phyloP scores from a whole-genome alignment of 2,113 vertebrate genomes.

The Poeciliopsis turrubarensis region DNA sequence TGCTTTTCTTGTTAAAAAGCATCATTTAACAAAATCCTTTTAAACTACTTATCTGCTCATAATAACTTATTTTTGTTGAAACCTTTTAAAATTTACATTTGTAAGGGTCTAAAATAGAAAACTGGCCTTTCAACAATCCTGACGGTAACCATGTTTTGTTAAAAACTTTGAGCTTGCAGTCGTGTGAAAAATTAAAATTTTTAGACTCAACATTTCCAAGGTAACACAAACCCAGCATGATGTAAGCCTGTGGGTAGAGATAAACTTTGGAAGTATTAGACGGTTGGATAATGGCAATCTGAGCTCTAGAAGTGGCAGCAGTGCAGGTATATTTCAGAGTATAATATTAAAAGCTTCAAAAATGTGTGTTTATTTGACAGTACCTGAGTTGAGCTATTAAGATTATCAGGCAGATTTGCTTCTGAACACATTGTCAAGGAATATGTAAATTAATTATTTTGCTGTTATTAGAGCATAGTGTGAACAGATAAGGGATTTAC shows the following conservation, averaged over 20 bases:
- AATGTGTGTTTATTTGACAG: background rate
- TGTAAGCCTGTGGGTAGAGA: background rate
- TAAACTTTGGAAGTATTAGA: background rate
- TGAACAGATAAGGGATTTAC: background rate
- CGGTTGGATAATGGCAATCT: background rate
- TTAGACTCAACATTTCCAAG: background rate
- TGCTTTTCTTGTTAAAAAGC: too few relatives aligned
- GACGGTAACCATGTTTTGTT: background rate
- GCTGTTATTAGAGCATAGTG: background rate
- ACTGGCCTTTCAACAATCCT: too few relatives aligned
- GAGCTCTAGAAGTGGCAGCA: background rate
- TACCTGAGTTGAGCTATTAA: background rate
- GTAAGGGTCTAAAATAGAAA: too few relatives aligned
- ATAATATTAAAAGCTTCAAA: background rate
- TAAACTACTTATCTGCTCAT: too few relatives aligned
- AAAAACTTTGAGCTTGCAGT: background rate
- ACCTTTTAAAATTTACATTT: too few relatives aligned
- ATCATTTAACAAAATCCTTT: too few relatives aligned
- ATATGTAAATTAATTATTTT: background rate
- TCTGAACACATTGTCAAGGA: background rate
- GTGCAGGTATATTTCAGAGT: background rate
- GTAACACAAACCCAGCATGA: background rate
- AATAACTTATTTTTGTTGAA: too few relatives aligned
- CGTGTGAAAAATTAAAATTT: background rate
- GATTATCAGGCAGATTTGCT: background rate